Evolutionary conservation across 1,140 invertebrate genomes (phyloP), one percentile per base, ranked within the genome.

Genomic region (Bombus sylvicola): DNA sequence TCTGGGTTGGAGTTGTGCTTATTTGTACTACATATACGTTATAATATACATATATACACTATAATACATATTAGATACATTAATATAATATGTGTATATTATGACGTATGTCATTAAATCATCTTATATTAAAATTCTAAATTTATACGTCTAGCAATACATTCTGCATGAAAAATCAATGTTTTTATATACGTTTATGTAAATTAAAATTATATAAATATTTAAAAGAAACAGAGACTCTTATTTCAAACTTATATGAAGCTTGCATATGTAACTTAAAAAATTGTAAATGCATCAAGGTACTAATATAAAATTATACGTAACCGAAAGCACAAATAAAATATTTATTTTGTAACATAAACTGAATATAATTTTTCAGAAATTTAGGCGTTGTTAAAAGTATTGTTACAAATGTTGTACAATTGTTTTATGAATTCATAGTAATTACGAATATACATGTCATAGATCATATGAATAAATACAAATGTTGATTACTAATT

Each of bases 301-400:
- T 82, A 47, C 15, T 75, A 74, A 41, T 25, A 9, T 75, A 41
- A 31, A 41, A 71, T 41, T 57, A 59, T 57, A 66, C 34, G 53
- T 53, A 78, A 25, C 37, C 34, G 22, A 57, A 41, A 66, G 34
- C 34, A 28, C 59, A 72, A 81, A 59, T 59, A 18, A 81, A 74
- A 82, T 59, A 82, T 6, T n/a, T 75, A 75, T 82, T 75, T 64
- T 82, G 72, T 82, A 81, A 81, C 47, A 72, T 64, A 75, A 83
- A 76, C 31, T 25, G 18, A n/a, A n/a, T 31, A 68, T 39, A 57
- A 83, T 53, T 59, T 59, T 39, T 62, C 77, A 57, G 22, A 41
- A 69, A 57, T 77, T 43, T 57, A 68, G 64, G 28, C 43, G 13
- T 34, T 75, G 62, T 83, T 83, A 83, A 43, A 77, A 41, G 22